Evolutionary conservation across 2,797 vertebrate genomes (phyloP), one percentile per base, ranked within the genome.

Genomic region (Amazonetta brasiliensis): DNA sequence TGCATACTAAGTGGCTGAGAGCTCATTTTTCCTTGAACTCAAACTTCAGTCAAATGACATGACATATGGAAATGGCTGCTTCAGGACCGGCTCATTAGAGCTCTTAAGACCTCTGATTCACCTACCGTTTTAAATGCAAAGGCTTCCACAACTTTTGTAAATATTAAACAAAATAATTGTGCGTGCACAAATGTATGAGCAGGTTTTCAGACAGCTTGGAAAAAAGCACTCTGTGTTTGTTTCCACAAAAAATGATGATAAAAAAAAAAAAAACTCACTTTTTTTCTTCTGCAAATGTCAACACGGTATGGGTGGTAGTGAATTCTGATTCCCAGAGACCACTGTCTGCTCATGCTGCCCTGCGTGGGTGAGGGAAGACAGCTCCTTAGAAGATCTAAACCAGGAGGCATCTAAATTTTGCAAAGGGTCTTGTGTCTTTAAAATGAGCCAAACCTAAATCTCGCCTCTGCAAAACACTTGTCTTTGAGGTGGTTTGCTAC

Each of bases 21-120:
- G 52, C 67, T 33, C 69, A 54, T 63, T 94, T 93, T 87, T 25
- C 39, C 74, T 90, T 87, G 63, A 95, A 74, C 56, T 85, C 68
- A 87, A 58, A 77, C 33, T 87, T 84, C 41, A 85, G 48, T 26
- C 33, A 90, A 89, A 80, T 43, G 68, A 80, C 44, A 41, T 67
- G 92, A 82, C 60, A 83, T 58, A 84, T 41, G 78, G 56, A 95
- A 95, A 95, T n/a, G 12, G n/a, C 9, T 87, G 21, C 72, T 89
- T 87, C 92, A 77, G 90, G 60, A 92, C 2, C 46, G 19, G 54
- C 60, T 94, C 58, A 55, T 90, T 71, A 79, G 25, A 58, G 56
- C 39, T 89, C 41, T 68, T 62, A 62, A 85, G 78, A 83, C 64
- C 67, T 84, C 71, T 33, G 74, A 71, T 80, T 87, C 84, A 75